These are phyloP conservation scores for Clepsis dumicolana DNA, from an alignment of 2,888 invertebrate genomes.

Conservation along the genomic window DNA sequence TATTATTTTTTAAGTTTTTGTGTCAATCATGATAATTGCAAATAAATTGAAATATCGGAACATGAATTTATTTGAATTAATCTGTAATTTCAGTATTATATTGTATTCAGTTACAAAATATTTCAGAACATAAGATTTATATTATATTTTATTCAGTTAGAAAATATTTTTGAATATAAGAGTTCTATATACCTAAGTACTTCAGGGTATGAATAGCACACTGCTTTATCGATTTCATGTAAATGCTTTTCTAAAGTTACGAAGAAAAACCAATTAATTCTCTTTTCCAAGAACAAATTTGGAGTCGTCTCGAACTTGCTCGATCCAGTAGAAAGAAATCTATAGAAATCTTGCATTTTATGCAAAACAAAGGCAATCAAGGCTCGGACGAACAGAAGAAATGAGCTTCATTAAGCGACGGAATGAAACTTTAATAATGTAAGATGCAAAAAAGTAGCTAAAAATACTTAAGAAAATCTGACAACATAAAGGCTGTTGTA, in stretches of 20 bases:
- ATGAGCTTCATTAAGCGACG: slow-evolving; percentile 86
- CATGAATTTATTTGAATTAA: neutral
- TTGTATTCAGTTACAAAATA: neutral
- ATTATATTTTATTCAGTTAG: neutral
- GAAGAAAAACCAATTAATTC: slow-evolving; percentile 72
- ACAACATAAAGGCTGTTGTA: slow-evolving; percentile 87
- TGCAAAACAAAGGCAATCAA: slow-evolving; percentile 87
- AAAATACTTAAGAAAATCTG: slow-evolving; percentile 87
- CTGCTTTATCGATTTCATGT: slow-evolving; percentile 46
- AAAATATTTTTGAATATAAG: neutral
- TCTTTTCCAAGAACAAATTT: slow-evolving; percentile 74
- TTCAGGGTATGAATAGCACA: neutral
- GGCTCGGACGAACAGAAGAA: slow-evolving; percentile 84
- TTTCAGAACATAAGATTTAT: neutral
- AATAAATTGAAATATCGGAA: no score
- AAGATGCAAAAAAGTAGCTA: slow-evolving; percentile 86
- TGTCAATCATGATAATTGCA: no score
- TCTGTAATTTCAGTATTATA: no score
- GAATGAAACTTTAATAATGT: slow-evolving; percentile 87
- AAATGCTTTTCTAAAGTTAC: slow-evolving; percentile 48
- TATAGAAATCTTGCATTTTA: slow-evolving; percentile 85
- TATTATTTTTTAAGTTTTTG: neutral
- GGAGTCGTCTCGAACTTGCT: slow-evolving; percentile 74
- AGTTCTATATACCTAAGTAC: neutral
- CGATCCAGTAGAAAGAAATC: slow-evolving; percentile 80